Base-by-base conservation (phyloP, 2,797 vertebrate genomes). In the Trichosurus vulpecula region DNA sequence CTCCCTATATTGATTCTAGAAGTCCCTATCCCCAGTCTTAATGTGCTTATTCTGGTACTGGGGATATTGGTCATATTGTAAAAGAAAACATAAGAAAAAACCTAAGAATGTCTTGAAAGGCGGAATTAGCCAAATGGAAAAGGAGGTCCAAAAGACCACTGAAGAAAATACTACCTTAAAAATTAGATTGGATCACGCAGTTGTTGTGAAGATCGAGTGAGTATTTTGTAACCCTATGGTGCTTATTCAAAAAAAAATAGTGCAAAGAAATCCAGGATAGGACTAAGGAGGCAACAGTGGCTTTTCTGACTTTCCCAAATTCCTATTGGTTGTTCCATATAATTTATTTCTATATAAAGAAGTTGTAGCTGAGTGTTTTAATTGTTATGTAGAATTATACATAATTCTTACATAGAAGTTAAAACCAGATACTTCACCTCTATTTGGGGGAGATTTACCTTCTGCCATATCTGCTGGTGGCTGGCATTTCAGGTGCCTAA, bases 251-350 rank as follows among this genome's bases (percentile, higher is more conserved):
- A 74, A 74, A 74, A n/a, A n/a, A 13, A 22, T 12, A 25, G 90
- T n/a, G n/a, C 90, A 89, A 81, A 92, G 89, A 91, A 55, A 30
- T 57, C 41, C 10, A 54, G 61, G 16, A 31, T 92, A 52, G 10
- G n/a, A 52, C 90, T 35, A 90, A 54, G n/a, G 58, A 74, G 51
- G 93, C 52, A n/a, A n/a, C 22, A 35, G 22, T 52, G 41, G 22
- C 41, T 95, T 92, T 93, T 94, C 54, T 74, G 96, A 94, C 94
- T 94, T 94, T 91, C 54, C 94, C 92, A 94, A 66, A 96, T 35
- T 94, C 52, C 11, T 92, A 47, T 81, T 95, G 41, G 74, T 93
- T 55, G 93, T 94, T 95, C 93, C 54, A 89, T 92, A 31, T 55
- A 53, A 47, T 16, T 93, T 41, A 29, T 93, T 94, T 93, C 54